Evolutionary conservation across 2,888 invertebrate species (phyloP), one percentile per base, ranked within the genome.

Genomic region (Rhyacophila evoluta): DNA sequence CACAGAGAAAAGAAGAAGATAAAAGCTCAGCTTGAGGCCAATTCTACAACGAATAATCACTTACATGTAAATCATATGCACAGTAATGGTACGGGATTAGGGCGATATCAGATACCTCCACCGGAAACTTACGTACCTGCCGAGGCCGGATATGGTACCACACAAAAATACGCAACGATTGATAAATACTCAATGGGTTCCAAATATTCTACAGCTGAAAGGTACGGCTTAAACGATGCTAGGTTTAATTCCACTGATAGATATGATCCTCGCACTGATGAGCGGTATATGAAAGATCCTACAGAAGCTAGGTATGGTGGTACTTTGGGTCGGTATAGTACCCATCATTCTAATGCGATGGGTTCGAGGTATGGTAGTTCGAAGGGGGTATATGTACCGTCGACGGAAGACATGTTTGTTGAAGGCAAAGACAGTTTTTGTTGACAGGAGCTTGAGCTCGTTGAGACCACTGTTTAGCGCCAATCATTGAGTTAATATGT

Each of bases 341-440:
- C 69, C 38, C 83, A 81, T 68, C 83, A 82, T 74, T 77, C 81
- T 70, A 80, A 72, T 73, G 67, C 75, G 12, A 79, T 75, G 73
- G 79, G 72, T 37, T 82, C 75, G 25, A 79, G 82, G 41, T 82
- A 82, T 74, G 81, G 79, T 28, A 81, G 78, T 70, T 79, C 80
- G 27, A 79, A 83, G 74, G 79, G 83, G 28, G 80, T 80, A 41
- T 75, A 80, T 81, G 71, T 82, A 71, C 83, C 83, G 1, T 81
- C 89, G 86, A 89, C 89, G 74, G 90, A 89, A 84, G 86, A 89
- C 83, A 90, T 89, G 81, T 90, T 89, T 84, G 88, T 91, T 68
- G 91, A 93, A 84, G 90, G 93, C 82, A 93, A 93, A 86, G 93
- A 93, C 85, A 92, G 92, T 86, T 92, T 93, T 87, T 93, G 93